A percentile compares a stretch with the other conserved stretches of the same genome.
phyloP scores from a whole-genome alignment of 2,113 vertebrate species.

The Cichladusa arquata region DNA sequence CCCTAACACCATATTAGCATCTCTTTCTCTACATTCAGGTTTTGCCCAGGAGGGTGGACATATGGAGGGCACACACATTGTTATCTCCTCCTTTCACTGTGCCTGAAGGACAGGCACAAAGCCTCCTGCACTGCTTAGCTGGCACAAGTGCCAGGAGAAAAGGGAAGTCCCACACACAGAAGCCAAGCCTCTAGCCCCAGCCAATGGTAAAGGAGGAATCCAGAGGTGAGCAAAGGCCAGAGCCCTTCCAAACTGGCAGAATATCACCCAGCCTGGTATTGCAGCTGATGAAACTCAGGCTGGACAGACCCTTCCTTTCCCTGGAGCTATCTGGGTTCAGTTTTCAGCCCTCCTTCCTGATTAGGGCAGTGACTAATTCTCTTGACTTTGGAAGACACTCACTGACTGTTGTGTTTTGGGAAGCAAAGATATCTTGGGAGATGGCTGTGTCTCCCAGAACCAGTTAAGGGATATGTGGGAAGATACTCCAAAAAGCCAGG shows the following conservation, averaged over 20 bases:
- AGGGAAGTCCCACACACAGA: fast-evolving
- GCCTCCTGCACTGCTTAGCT: not conserved
- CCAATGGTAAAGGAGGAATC: not conserved
- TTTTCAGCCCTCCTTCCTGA: not conserved
- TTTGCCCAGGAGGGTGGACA: not conserved
- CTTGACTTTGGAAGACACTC: not conserved
- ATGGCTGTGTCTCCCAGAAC: not conserved
- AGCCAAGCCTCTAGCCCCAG: not conserved
- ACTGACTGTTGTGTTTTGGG: not conserved
- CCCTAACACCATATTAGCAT: fast-evolving
- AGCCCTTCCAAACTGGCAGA: not conserved
- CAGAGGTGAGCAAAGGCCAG: not conserved
- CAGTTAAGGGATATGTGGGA: not conserved
- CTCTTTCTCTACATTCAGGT: not conserved
- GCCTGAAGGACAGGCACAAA: not conserved
- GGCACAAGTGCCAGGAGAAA: not conserved
- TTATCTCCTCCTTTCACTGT: not conserved
- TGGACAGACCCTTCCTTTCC: not conserved
- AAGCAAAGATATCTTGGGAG: not conserved
- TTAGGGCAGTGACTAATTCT: not conserved
- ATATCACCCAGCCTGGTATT: not conserved
- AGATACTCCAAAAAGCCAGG: not conserved
- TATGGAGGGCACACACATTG: not conserved
- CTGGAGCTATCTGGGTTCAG: not conserved
- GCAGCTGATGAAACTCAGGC: not conserved